Base-by-base conservation (phyloP, 92 coral and sea anemone species). In the Phenganax stokvisi region DNA sequence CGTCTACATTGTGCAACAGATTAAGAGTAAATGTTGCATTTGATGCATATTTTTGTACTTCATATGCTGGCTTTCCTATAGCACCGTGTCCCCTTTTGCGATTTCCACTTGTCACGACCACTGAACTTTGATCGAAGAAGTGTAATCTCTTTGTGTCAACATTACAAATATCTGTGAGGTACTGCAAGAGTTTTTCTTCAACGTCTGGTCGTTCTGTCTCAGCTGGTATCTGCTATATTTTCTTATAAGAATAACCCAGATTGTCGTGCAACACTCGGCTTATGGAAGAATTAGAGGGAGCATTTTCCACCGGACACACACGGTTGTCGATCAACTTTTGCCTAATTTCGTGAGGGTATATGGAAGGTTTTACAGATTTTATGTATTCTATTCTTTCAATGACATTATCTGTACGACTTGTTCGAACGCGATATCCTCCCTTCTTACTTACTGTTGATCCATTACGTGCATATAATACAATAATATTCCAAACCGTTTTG, bases 41-140 rank as follows among this genome's bases (percentile, higher is more conserved):
- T 61, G 81, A 71, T 25, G 82, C 88, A 20, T 81, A 85, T 52
- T 85, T 54, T 57, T 81, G 88, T 47, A 85, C 52, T 64, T 86
- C 85, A 44, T 73, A 16, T 29, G 88, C 82, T 15, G 28, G 76
- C 5, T 54, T 66, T 9, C 88, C 83, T 0, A 72, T 3, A 20
- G 30, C 31, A 16, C 82, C 54, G 74, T 74, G 76, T 51, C 88
- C 85, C 47, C 61, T 80, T 47, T 60, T 51, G 15, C 88, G 47
- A 54, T 80, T 71, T 51, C 81, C 88, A 72, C 67, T 80, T 10
- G 85, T 86, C 61, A 55, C 62, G 2, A 72, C 55, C 11, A 86
- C 88, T 53, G 85, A 86, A 73, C 76, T 59, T 65, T 86, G 85
- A 72, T 85, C 82, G 74, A 85, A 85, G 25, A 85, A 80, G 58